These are phyloP conservation scores for Amphipoea oculea DNA, from an alignment of 2,888 invertebrate species.

Conservation along the genomic window DNA sequence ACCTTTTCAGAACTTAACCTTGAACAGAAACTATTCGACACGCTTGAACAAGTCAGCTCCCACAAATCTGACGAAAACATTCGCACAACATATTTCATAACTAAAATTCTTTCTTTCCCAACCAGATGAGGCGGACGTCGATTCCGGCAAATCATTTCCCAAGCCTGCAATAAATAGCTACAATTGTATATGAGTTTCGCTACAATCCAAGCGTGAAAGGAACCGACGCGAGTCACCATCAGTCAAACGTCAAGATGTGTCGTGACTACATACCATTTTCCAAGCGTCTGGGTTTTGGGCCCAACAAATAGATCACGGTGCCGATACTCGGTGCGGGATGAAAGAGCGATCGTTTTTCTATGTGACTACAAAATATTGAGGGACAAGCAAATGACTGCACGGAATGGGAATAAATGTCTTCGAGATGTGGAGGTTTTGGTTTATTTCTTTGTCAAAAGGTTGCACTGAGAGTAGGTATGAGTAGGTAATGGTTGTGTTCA, in stretches of 20 bases:
- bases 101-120: slow-evolving; percentile 45
- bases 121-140: slow-evolving; percentile 57
- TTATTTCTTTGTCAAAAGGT: slow-evolving; percentile 32
- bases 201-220: slow-evolving; percentile 73
- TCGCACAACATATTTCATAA: slow-evolving; percentile 51
- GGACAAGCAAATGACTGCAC: slow-evolving; percentile 60
- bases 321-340: slow-evolving; percentile 69
- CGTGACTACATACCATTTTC: slow-evolving; percentile 84
- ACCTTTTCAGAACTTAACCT: slow-evolving; percentile 19
- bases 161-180: slow-evolving; percentile 66
- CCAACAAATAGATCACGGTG: slow-evolving; percentile 82
- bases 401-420: slow-evolving; percentile 49
- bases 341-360: slow-evolving; percentile 70
- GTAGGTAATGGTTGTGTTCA: not conserved
- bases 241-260: slow-evolving; percentile 83
- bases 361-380: slow-evolving; percentile 69
- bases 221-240: slow-evolving; percentile 75
- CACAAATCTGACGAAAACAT: slow-evolving; percentile 41
- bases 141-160: slow-evolving; percentile 64
- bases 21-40: slow-evolving; percentile 9
- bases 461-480: not conserved
- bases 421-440: slow-evolving; percentile 22
- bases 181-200: slow-evolving; percentile 65
- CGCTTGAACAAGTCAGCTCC: slow-evolving; percentile 17
- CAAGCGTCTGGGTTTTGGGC: slow-evolving; percentile 81